These are phyloP conservation scores for Exephanes ischioxanthus DNA, from an alignment of 2,888 invertebrate species.

Conservation along the genomic window DNA sequence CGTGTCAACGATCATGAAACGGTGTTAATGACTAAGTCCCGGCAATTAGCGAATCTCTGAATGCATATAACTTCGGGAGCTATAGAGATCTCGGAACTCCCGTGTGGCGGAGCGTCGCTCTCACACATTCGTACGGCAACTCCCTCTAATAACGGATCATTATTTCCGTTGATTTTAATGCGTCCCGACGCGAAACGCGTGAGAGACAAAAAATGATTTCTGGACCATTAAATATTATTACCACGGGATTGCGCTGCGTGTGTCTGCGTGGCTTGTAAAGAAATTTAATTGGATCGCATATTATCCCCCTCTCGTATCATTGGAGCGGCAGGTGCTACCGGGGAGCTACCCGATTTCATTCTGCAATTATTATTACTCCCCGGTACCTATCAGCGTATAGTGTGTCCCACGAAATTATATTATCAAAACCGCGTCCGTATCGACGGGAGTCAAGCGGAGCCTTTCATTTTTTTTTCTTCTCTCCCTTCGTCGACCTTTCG, in stretches of 20 bases:
- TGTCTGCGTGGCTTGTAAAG: constrained; percentile 30
- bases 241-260: constrained; percentile 19
- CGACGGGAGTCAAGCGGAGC: constrained; percentile 8
- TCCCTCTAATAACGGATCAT: constrained; percentile 68
- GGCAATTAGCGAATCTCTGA: constrained; percentile 62
- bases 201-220: constrained; percentile 59
- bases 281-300: constrained; percentile 62
- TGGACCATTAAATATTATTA: constrained; percentile 65
- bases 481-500: constrained; percentile 11
- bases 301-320: constrained; percentile 33
- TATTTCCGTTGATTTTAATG: constrained; percentile 69
- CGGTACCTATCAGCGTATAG: constrained; percentile 14
- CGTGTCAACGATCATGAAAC: constrained; percentile 58
- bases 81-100: constrained; percentile 58
- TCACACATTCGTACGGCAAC: constrained; percentile 4
- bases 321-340: constrained; percentile 28
- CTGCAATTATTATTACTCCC: constrained; percentile 55
- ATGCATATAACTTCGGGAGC: constrained; percentile 48
- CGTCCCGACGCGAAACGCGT: constrained; percentile 57
- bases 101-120: constrained; percentile 18
- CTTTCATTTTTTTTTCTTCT: constrained; percentile 6
- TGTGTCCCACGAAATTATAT: constrained; percentile 44
- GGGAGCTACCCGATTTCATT: constrained; percentile 32
- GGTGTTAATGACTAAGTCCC: constrained; percentile 58
- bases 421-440: constrained; percentile 48